These are phyloP conservation scores for Adelosebastes latens DNA, from an alignment of 2,797 vertebrate species.

Conservation along the genomic window DNA sequence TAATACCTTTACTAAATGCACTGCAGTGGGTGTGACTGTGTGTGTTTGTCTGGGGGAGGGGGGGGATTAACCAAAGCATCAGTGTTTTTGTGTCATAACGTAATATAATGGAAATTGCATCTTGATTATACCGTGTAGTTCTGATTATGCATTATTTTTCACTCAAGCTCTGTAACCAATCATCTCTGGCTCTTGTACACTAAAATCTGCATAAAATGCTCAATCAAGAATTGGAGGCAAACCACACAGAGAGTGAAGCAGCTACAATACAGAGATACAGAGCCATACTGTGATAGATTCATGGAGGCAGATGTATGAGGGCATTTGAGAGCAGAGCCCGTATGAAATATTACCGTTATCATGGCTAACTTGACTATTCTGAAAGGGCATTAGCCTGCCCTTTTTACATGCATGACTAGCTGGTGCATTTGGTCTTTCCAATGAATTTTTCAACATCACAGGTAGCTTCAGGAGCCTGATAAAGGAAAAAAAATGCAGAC, in stretches of 20 bases:
- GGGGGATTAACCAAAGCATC: not conserved
- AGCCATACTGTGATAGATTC: not conserved
- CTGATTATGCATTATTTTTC: not conserved
- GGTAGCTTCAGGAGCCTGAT: slow-evolving; percentile 50
- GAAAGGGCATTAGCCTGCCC: slow-evolving; percentile 39
- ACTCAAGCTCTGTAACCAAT: not conserved
- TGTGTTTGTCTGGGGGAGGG: not conserved
- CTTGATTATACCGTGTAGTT: not conserved
- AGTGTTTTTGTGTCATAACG: not conserved
- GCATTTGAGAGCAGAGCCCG: slow-evolving; percentile 5
- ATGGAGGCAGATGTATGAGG: slow-evolving; percentile 2
- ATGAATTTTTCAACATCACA: slow-evolving; percentile 67
- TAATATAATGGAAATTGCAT: not conserved
- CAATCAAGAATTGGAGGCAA: not conserved
- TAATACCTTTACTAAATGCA: slow-evolving; percentile 55
- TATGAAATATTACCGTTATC: slow-evolving; percentile 40
- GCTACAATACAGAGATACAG: not conserved
- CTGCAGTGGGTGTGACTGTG: slow-evolving; percentile 20
- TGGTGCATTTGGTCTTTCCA: slow-evolving; percentile 42
- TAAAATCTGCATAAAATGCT: not conserved
- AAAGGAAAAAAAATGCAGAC: slow-evolving; percentile 42
- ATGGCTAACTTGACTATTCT: slow-evolving; percentile 18
- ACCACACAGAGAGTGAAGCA: not conserved
- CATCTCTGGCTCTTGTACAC: not conserved
- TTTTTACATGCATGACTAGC: slow-evolving; percentile 60